Conservation (phyloP, 2,888 invertebrate species). For the Diaphora mendica region DNA sequence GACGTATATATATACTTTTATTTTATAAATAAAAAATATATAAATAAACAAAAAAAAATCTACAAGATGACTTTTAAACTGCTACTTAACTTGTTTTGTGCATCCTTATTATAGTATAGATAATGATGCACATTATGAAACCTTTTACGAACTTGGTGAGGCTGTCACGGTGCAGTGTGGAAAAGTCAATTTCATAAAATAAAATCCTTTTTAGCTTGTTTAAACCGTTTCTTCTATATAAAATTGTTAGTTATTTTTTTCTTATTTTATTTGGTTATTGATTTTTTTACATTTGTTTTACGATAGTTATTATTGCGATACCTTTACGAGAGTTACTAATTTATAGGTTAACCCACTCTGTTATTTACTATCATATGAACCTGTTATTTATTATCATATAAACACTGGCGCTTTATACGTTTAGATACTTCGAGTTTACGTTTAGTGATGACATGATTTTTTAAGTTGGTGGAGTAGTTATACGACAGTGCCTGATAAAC, state of each 20-base stretch:
- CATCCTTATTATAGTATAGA: neutral
- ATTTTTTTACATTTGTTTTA: neutral
- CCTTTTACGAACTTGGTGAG: neutral
- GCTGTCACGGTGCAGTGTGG: neutral
- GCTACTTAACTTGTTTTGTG: neutral
- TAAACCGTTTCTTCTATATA: neutral
- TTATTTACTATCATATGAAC: neutral
- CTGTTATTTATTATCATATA: too few species aligned
- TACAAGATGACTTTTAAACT: neutral
- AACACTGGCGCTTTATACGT: neutral
- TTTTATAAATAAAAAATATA: neutral
- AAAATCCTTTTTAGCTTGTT: neutral
- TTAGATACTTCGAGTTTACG: neutral
- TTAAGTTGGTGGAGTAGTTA: slow-evolving; percentile 12
- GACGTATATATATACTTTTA: neutral
- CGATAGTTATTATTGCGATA: neutral
- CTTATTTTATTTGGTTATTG: neutral
- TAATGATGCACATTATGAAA: too few species aligned
- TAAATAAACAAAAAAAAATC: neutral
- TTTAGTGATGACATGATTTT: slow-evolving; percentile 22
- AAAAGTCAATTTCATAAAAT: neutral
- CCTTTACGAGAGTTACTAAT: neutral
- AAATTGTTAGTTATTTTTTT: neutral
- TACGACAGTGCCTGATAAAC: slow-evolving; percentile 15
- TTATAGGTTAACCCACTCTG: neutral